Evolutionary conservation across 2,797 vertebrate species (phyloP).

Genomic region (Girardinus metallicus): DNA sequence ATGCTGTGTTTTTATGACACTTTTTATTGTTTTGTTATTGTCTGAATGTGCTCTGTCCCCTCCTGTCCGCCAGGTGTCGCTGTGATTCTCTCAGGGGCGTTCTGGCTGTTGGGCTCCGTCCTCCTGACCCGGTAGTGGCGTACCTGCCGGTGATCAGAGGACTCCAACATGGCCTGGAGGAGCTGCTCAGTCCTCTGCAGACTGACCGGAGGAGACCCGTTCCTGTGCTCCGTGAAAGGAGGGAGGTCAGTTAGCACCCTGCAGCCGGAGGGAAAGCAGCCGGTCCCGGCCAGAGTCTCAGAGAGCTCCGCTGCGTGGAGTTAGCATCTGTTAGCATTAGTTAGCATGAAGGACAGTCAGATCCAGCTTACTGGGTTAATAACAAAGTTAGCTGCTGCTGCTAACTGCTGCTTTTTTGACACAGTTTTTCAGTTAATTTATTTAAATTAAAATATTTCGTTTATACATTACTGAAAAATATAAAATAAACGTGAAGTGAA

Average conservation of each 20-base stretch:
- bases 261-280: neutral
- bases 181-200: constrained; percentile 55
- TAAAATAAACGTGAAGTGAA: no score
- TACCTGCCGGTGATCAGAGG: constrained; percentile 5
- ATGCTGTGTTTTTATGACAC: neutral
- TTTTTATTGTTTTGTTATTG: neutral
- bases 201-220: constrained; percentile 40
- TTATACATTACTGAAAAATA: neutral
- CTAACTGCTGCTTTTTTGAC: neutral
- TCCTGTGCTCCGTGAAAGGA: constrained; percentile 29
- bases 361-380: neutral
- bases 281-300: neutral
- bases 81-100: accelerated
- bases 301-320: neutral
- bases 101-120: no score
- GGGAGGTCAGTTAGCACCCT: constrained; percentile 59
- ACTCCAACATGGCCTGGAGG: constrained; percentile 79
- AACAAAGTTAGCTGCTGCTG: constrained; percentile 10
- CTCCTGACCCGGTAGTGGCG: constrained; percentile 29
- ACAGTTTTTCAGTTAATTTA: neutral
- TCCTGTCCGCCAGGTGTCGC: constrained; percentile 17
- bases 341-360: neutral
- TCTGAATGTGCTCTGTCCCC: neutral
- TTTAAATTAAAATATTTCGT: neutral
- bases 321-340: constrained; percentile 13